Evolutionary conservation across 1,140 invertebrate species (phyloP), one percentile per base, ranked within the genome.

Genomic region (Oncopodura yosiiana): DNA sequence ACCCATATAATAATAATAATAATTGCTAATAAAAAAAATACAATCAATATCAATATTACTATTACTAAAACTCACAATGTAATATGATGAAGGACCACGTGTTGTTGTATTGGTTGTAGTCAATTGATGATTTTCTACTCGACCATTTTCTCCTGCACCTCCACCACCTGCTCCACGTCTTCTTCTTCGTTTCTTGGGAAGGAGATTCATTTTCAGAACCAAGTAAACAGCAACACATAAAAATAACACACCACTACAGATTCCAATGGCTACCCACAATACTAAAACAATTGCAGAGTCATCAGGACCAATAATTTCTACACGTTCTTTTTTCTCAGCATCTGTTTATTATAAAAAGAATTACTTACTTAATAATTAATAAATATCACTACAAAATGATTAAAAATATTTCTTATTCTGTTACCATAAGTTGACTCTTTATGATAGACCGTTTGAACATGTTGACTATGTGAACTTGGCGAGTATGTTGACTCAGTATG

Each of bases 401-500:
- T n/a, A n/a, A n/a, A n/a, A n/a, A n/a, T n/a, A n/a, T n/a, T n/a
- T n/a, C n/a, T n/a, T n/a, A n/a, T n/a, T n/a, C n/a, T n/a, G n/a
- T n/a, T n/a, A n/a, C n/a, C n/a, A n/a, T n/a, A n/a, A n/a, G n/a
- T n/a, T n/a, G n/a, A n/a, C n/a, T n/a, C n/a, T n/a, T n/a, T n/a
- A n/a, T n/a, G n/a, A n/a, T n/a, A n/a, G n/a, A n/a, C n/a, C n/a
- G n/a, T n/a, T n/a, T 8, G 70, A n/a, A 71, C 37, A 74, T 63
- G 16, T 69, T 61, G 58, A 23, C 45, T 0, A 71, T 73, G 6
- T 70, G 66, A 78, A 9, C 78, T 73, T 50, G 78, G 73, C 12
- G 83, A 81, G 69, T 84, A 86, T 36, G 78, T 71, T 3, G 77
- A 73, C 66, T 79, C 81, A 6, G 74, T 77, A 14, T 82, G 72